These are phyloP conservation scores for Diuraphis noxia DNA, from an alignment of 1,140 invertebrate genomes.

Conservation along the genomic window DNA sequence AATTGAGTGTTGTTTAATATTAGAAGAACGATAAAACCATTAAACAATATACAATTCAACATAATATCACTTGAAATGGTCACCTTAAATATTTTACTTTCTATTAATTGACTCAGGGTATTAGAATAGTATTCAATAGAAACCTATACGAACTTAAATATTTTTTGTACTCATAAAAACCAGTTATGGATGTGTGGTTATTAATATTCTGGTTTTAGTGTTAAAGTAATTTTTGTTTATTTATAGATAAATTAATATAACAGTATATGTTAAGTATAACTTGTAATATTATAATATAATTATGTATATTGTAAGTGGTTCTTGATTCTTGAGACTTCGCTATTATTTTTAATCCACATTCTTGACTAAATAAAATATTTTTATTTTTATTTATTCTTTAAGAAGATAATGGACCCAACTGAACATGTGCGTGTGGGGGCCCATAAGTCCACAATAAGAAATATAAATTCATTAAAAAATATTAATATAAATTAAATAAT, in stretches of 20 bases:
- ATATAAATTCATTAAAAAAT: too few species aligned
- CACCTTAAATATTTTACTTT: neutral
- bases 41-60: neutral
- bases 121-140: neutral
- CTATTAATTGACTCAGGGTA: neutral
- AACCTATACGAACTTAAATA: neutral
- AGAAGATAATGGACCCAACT: too few species aligned
- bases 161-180: neutral
- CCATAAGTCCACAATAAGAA: too few species aligned
- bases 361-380: neutral
- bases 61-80: neutral
- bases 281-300: neutral
- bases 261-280: neutral
- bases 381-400: too few species aligned
- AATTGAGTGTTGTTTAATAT: neutral
- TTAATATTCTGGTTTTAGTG: neutral
- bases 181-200: neutral
- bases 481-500: too few species aligned
- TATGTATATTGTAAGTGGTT: neutral
- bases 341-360: neutral
- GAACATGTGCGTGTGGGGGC: too few species aligned
- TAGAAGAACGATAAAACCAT: neutral
- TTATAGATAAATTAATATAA: neutral
- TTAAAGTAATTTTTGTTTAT: slow-evolving; percentile 2
- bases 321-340: neutral